Percentiles rank a stretch among this genome's conserved stretches.
phyloP scores from a whole-genome alignment of 2,113 vertebrate genomes.

The Plestiodon gilberti region DNA sequence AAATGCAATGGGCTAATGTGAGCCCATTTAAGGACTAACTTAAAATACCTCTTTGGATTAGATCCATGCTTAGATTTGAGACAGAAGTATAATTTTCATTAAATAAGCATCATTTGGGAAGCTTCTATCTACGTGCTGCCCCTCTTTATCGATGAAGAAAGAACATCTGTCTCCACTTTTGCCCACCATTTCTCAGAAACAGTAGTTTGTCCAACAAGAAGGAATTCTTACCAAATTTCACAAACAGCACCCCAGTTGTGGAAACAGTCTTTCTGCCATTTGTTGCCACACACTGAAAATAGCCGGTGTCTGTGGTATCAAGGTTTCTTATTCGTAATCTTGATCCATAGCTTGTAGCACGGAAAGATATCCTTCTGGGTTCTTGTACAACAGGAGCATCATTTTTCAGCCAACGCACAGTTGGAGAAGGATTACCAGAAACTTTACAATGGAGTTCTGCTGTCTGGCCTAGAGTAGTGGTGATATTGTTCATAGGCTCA shows the following conservation, averaged over 20 bases:
- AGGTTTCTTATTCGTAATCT: slow-evolving; percentile 94
- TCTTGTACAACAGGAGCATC: slow-evolving; percentile 96
- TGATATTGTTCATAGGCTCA: slow-evolving; percentile 98
- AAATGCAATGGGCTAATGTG: no score
- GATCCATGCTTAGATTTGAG: no score
- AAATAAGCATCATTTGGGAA: no score
- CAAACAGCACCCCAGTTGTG: slow-evolving; percentile 93
- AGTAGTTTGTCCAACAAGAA: rapidly evolving
- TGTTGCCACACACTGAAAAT: slow-evolving; percentile 96
- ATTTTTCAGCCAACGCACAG: slow-evolving; percentile 95
- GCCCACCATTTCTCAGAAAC: rapidly evolving
- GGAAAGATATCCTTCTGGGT: slow-evolving; percentile 90
- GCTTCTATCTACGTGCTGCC: no score
- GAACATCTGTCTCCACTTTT: rapidly evolving
- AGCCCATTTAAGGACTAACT: no score
- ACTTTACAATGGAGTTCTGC: slow-evolving; percentile 93
- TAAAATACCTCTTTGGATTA: no score
- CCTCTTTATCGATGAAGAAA: background rate
- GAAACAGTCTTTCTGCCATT: slow-evolving; percentile 90
- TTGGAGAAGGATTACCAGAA: slow-evolving; percentile 87
- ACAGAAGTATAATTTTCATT: no score
- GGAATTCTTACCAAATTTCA: slow-evolving; percentile 91
- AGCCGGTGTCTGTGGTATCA: slow-evolving; percentile 96
- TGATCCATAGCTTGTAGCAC: slow-evolving; percentile 87
- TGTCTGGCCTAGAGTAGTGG: slow-evolving; percentile 91